Conservation (phyloP, 2,888 invertebrate species). For the Penaeus monodon region DNA sequence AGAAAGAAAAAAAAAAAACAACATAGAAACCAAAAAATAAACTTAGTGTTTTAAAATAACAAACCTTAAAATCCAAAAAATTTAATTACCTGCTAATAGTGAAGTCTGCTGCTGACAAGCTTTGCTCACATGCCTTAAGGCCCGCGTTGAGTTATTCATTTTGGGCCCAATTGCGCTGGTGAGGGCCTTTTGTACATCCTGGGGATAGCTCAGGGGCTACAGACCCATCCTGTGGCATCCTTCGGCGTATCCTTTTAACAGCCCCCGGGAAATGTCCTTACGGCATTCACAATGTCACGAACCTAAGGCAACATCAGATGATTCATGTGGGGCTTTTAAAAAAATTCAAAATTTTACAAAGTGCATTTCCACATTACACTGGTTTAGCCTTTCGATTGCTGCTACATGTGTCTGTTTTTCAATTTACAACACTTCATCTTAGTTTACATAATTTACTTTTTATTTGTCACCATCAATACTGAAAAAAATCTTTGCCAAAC, state of each 20-base stretch:
- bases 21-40: too few species aligned
- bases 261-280: slow-evolving; percentile 84
- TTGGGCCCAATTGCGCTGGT: slow-evolving; percentile 15
- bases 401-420: too few species aligned
- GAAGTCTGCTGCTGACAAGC: slow-evolving; percentile 74
- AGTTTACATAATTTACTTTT: background rate
- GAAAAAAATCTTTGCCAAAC: background rate
- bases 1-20: too few species aligned
- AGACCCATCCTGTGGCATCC: slow-evolving; percentile 77
- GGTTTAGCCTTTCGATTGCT: too few species aligned
- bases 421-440: background rate
- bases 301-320: slow-evolving; percentile 42
- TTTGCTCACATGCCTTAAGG: slow-evolving; percentile 58
- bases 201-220: slow-evolving; percentile 60
- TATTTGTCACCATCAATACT: background rate
- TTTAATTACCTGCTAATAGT: slow-evolving; percentile 75
- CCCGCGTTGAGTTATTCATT: slow-evolving; percentile 48
- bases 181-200: slow-evolving; percentile 56
- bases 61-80: background rate
- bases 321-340: slow-evolving; percentile 45
- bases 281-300: slow-evolving; percentile 67
- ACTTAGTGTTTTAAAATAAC: too few species aligned
- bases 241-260: slow-evolving; percentile 82
- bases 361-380: background rate
- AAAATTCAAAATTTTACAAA: background rate